Evolutionary conservation across 2,888 invertebrate genomes (phyloP).

Genomic region (Nysson spinosus): DNA sequence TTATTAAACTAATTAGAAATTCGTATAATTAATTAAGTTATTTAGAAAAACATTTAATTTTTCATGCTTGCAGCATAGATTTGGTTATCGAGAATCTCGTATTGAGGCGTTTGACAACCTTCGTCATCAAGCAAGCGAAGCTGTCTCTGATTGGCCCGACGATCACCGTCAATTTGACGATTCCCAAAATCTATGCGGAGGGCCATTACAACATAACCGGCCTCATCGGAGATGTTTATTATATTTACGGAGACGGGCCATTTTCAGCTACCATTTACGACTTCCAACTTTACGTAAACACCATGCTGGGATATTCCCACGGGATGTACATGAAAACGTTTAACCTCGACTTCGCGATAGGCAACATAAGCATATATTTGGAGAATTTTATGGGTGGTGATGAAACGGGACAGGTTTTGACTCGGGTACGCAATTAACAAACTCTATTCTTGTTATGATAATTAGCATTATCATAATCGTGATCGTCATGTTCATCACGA

Average conservation of each 20-base stretch:
- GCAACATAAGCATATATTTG: constrained; percentile 53
- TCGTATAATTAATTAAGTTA: too few species aligned
- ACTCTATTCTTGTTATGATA: background rate
- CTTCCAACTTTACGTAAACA: constrained; percentile 65
- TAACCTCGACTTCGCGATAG: constrained; percentile 68
- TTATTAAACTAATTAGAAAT: too few species aligned
- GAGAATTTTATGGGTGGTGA: constrained; percentile 69
- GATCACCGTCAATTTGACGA: constrained; percentile 66
- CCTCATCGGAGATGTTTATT: constrained; percentile 64
- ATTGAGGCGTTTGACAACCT: constrained; percentile 66
- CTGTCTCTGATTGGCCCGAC: constrained; percentile 69
- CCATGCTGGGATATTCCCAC: constrained; percentile 66
- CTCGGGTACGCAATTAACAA: constrained; percentile 53
- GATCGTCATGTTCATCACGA: too few species aligned
- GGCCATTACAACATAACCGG: constrained; percentile 71
- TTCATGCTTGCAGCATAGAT: constrained; percentile 56
- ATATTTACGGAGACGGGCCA: constrained; percentile 62
- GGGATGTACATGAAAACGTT: constrained; percentile 72
- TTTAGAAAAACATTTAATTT: too few species aligned
- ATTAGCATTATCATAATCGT: too few species aligned
- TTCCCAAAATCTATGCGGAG: constrained; percentile 63
- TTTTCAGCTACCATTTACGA: constrained; percentile 62
- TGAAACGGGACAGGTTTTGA: constrained; percentile 63
- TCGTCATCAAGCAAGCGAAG: constrained; percentile 66
- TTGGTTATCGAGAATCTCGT: constrained; percentile 60